Evolutionary conservation across 2,797 vertebrate genomes (phyloP).

Genomic region (Artibeus lituratus): DNA sequence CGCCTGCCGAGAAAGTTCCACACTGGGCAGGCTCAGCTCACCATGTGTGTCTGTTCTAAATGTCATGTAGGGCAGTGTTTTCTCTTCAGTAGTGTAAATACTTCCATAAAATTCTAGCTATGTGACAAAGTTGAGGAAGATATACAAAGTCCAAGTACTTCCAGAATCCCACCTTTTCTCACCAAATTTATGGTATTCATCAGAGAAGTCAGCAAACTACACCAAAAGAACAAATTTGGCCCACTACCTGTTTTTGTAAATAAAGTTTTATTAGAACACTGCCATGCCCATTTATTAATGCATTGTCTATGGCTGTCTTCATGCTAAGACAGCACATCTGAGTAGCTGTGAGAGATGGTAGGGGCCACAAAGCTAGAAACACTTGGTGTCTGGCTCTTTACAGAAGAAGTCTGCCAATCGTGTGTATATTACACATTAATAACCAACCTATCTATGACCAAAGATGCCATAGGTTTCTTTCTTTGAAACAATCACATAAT

Average conservation of each 20-base stretch:
- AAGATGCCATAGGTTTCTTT: neutral
- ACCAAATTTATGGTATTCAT: neutral
- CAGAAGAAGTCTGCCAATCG: slow-evolving; percentile 3
- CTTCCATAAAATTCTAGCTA: neutral
- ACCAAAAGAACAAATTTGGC: neutral
- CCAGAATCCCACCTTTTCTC: neutral
- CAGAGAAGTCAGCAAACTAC: neutral
- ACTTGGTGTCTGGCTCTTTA: neutral
- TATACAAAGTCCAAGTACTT: neutral
- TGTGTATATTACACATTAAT: neutral
- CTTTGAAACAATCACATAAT: neutral
- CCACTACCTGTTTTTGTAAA: neutral
- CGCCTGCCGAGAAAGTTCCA: neutral
- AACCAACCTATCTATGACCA: slow-evolving; percentile 19
- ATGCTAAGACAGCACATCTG: neutral
- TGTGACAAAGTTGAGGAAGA: neutral
- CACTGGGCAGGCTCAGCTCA: neutral
- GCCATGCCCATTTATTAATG: neutral
- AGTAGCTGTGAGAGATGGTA: neutral
- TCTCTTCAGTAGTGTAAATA: neutral
- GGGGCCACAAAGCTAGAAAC: neutral
- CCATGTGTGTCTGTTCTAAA: neutral
- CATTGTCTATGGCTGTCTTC: neutral
- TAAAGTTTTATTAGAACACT: slow-evolving; percentile 48
- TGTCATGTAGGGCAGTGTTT: neutral